Evolutionary conservation across 1,140 invertebrate genomes (phyloP).

Genomic region (Dendroctonus ponderosae): DNA sequence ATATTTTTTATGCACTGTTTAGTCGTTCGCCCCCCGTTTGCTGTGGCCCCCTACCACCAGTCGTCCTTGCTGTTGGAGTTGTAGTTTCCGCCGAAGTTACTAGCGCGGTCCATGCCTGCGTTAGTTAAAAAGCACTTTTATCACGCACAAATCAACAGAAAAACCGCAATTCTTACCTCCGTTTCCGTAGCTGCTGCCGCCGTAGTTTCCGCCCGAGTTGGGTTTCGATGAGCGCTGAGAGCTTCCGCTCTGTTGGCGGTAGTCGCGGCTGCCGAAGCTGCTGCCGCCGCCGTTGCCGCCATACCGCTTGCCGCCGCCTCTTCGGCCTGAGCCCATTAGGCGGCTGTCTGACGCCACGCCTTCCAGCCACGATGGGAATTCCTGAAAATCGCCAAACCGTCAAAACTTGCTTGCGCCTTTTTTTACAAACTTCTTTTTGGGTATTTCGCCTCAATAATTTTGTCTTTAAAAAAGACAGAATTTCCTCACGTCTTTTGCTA

Average conservation of each 20-base stretch:
- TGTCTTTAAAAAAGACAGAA: too few species aligned
- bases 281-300: slow-evolving; percentile 58
- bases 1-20: too few species aligned
- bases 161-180: slow-evolving; percentile 37
- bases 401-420: background rate
- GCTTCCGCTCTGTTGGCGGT: slow-evolving; percentile 67
- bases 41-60: slow-evolving; percentile 46
- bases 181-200: slow-evolving; percentile 40
- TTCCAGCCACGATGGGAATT: slow-evolving; percentile 58
- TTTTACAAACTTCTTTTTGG: too few species aligned
- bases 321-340: slow-evolving; percentile 56
- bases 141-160: background rate
- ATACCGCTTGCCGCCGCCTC: slow-evolving; percentile 53
- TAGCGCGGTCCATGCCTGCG: slow-evolving; percentile 42
- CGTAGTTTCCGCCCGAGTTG: slow-evolving; percentile 39
- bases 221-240: slow-evolving; percentile 41
- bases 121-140: slow-evolving; percentile 18
- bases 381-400: slow-evolving; percentile 45
- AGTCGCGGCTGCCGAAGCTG: slow-evolving; percentile 86
- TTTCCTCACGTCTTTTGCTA: too few species aligned
- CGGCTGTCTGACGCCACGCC: slow-evolving; percentile 59
- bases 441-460: too few species aligned
- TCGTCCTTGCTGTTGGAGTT: slow-evolving; percentile 42
- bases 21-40: too few species aligned
- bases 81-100: slow-evolving; percentile 49